phyloP scores from a whole-genome alignment of 2,797 vertebrate genomes.

The Discoglossus pictus region DNA sequence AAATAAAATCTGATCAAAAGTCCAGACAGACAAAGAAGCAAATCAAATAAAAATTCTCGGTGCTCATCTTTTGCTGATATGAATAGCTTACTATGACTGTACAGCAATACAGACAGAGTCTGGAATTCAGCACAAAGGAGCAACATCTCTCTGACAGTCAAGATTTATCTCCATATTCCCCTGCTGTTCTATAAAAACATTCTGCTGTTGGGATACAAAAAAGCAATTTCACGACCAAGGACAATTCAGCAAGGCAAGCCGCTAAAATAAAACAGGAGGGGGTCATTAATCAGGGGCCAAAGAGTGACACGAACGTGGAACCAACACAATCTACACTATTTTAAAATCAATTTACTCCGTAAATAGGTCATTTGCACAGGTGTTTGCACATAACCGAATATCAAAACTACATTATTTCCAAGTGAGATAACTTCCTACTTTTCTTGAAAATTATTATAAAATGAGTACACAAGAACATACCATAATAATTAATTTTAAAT shows the following conservation, averaged over 20 bases:
- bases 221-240: constrained; percentile 75
- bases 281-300: constrained; percentile 37
- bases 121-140: constrained; percentile 60
- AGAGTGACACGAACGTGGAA: constrained; percentile 19
- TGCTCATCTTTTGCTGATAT: constrained; percentile 54
- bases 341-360: not conserved
- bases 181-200: constrained; percentile 65
- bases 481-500: too few species aligned
- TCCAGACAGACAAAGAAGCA: constrained; percentile 63
- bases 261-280: constrained; percentile 49
- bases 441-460: too few species aligned
- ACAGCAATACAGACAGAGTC: constrained; percentile 52
- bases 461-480: too few species aligned
- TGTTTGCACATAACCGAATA: constrained; percentile 3
- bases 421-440: too few species aligned
- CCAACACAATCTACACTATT: constrained; percentile 28
- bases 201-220: constrained; percentile 73
- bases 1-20: constrained; percentile 70
- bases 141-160: constrained; percentile 69
- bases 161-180: constrained; percentile 80
- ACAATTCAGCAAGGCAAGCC: constrained; percentile 77
- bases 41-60: constrained; percentile 67
- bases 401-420: not conserved
- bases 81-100: constrained; percentile 55
- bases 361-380: constrained; percentile 7